A percentile compares a stretch with the other conserved stretches of the same genome.
These are phyloP conservation scores for Erynnis tages DNA, from an alignment of 2,888 invertebrate genomes.

Conservation along the genomic window DNA sequence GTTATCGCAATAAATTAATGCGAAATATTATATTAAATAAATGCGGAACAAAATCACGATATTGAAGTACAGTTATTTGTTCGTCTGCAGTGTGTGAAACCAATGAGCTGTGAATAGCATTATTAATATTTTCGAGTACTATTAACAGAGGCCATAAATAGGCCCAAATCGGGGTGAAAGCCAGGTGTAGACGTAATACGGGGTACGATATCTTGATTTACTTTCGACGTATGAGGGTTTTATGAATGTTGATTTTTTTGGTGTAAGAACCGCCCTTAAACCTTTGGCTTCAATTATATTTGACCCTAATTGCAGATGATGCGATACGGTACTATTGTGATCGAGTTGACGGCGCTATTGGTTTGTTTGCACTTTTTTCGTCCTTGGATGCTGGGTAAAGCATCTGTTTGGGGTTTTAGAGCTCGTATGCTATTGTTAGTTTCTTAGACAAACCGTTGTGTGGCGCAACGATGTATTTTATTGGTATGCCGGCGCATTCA, in stretches of 20 bases:
- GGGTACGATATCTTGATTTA: conserved; percentile 75
- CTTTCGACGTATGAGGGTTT: conserved; percentile 65
- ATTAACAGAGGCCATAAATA: conserved; percentile 48
- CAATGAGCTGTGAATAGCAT: conserved; percentile 67
- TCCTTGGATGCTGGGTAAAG: conserved; percentile 42
- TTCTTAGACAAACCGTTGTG: conserved; percentile 20
- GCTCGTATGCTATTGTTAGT: conserved; percentile 20
- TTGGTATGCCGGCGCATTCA: conserved; percentile 27
- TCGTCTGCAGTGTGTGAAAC: conserved; percentile 47
- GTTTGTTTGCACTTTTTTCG: conserved; percentile 60
- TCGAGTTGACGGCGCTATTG: conserved; percentile 68
- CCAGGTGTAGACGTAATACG: conserved; percentile 58
- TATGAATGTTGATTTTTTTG: conserved; percentile 66
- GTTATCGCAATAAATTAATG: conserved; percentile 10
- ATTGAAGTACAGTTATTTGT: conserved; percentile 33
- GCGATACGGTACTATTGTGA: conserved; percentile 69
- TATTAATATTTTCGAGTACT: conserved; percentile 66
- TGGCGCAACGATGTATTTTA: conserved; percentile 22
- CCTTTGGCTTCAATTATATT: conserved; percentile 75
- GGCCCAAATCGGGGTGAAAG: conserved; percentile 59
- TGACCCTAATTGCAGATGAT: conserved; percentile 80
- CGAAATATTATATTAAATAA: conserved; percentile 39
- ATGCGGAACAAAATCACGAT: conserved; percentile 48
- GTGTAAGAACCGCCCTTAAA: conserved; percentile 67
- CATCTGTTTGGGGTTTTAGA: conserved; percentile 42